Evolutionary conservation across 2,797 vertebrate genomes (phyloP), one percentile per base, ranked within the genome.

Genomic region (Rhincodon typus): DNA sequence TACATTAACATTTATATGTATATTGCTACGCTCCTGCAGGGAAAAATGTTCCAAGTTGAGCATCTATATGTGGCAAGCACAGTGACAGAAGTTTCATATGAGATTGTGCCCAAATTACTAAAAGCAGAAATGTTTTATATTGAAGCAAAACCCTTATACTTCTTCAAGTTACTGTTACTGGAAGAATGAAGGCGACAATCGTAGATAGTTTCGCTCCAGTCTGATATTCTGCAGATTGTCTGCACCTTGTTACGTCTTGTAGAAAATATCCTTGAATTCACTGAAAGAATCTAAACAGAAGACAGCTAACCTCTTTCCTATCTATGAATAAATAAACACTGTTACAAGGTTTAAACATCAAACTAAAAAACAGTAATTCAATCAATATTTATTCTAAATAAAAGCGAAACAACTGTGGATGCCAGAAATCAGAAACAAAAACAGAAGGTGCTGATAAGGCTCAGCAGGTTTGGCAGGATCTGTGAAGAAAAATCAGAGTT

Each of bases 221-320:
- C 12, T 90, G 53, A n/a, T 90, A 19, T 90, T 38, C n/a, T 34
- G 19, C 25, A 67, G 38, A 62, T 93, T 93, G 13, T 66, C 62
- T 67, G 62, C 34, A 67, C 25, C 62, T 93, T 93, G 23, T 38
- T 42, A n/a, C 67, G 57, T 67, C 90, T 93, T 23, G n/a, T n/a
- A 42, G 90, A 67, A 93, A 93, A n/a, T 93, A 62, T 93, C 90
- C 90, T 93, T 93, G 90, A 93, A 34, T 23, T 67, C 62, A 93
- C 57, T 38, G n/a, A 67, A 93, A 93, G 17, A 93, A 38, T 42
- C 62, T 38, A n/a, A 66, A 93, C 62, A 93, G 62, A 19, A 38
- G 90, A 93, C 38, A 93, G 62, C 34, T 93, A 23, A 30, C 1
- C 21, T 30, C 57, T 91, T 91, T 57, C 57, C 53, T 91, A 66